phyloP scores from a whole-genome alignment of 2,888 invertebrate species.

The Apodemia zela region DNA sequence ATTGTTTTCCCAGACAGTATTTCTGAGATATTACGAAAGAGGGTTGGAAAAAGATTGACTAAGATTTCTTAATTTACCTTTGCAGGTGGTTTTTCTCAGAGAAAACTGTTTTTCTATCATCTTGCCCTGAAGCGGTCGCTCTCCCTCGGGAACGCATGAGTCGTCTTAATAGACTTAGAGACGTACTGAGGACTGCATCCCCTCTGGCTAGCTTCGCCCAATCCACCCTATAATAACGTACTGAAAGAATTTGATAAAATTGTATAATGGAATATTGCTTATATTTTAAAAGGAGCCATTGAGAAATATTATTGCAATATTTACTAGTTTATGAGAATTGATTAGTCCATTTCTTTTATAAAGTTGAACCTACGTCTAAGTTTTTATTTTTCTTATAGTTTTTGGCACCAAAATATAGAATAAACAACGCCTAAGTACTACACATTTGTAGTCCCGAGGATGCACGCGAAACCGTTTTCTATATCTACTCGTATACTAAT shows the following conservation, averaged over 20 bases:
- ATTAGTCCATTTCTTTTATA: no score
- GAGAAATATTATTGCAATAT: neutral
- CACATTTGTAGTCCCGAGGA: no score
- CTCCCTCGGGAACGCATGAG: slow-evolving; percentile 54
- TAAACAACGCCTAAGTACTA: no score
- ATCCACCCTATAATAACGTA: slow-evolving; percentile 44
- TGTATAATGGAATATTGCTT: slow-evolving; percentile 53
- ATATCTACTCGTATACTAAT: no score
- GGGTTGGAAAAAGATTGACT: slow-evolving; percentile 35
- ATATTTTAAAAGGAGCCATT: slow-evolving; percentile 35
- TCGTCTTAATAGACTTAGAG: slow-evolving; percentile 76
- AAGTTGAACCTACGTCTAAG: no score
- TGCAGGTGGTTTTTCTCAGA: slow-evolving; percentile 65
- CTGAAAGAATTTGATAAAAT: slow-evolving; percentile 65
- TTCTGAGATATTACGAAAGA: slow-evolving; percentile 20
- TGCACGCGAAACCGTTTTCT: no score
- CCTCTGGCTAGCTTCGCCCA: slow-evolving; percentile 57
- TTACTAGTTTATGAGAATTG: no score
- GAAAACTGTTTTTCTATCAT: slow-evolving; percentile 64
- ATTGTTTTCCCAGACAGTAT: slow-evolving; percentile 10
- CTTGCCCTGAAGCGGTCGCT: slow-evolving; percentile 48
- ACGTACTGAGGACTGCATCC: slow-evolving; percentile 61
- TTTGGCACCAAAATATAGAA: no score
- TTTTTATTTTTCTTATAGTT: no score
- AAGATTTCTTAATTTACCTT: slow-evolving; percentile 54